phyloP scores from a whole-genome alignment of 30 jellyfish, hydroid and myxozoan genomes.

The Hydractinia echinata region DNA sequence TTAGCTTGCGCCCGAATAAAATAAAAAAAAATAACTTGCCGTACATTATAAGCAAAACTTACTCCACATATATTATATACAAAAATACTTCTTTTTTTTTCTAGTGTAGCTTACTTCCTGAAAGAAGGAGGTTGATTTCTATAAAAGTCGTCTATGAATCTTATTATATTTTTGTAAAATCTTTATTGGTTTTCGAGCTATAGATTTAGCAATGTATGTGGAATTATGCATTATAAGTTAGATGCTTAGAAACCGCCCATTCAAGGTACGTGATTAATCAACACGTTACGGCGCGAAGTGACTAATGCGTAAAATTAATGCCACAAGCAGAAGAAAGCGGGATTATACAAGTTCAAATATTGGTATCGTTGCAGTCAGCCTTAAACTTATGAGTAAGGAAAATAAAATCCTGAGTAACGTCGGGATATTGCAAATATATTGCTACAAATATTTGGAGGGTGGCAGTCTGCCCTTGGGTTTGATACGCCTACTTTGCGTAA shows the following conservation, averaged over 20 bases:
- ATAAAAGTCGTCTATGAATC: no score
- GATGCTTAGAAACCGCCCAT: no score
- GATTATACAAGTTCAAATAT: no score
- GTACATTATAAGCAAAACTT: background rate
- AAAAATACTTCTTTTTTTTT: background rate
- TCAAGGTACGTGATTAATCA: no score
- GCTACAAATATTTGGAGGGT: constrained; percentile 25
- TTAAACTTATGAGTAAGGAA: constrained; percentile 48
- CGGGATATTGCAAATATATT: constrained; percentile 3
- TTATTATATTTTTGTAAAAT: constrained; percentile 2
- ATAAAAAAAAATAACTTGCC: background rate
- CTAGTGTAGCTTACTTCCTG: constrained; percentile 14
- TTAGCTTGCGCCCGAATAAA: constrained; percentile 16
- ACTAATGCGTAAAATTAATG: no score
- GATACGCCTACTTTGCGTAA: constrained; percentile 46
- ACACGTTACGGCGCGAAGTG: no score
- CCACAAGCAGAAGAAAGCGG: no score
- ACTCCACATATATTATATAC: constrained; percentile 1
- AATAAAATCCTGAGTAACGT: constrained; percentile 37
- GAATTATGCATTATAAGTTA: no score
- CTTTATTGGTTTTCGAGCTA: background rate
- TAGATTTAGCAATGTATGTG: no score
- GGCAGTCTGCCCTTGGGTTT: constrained; percentile 44
- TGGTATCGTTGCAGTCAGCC: background rate
- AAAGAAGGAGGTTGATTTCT: no score